Evolutionary conservation across 2,888 invertebrate species (phyloP).

Genomic region (Euproctis similis): DNA sequence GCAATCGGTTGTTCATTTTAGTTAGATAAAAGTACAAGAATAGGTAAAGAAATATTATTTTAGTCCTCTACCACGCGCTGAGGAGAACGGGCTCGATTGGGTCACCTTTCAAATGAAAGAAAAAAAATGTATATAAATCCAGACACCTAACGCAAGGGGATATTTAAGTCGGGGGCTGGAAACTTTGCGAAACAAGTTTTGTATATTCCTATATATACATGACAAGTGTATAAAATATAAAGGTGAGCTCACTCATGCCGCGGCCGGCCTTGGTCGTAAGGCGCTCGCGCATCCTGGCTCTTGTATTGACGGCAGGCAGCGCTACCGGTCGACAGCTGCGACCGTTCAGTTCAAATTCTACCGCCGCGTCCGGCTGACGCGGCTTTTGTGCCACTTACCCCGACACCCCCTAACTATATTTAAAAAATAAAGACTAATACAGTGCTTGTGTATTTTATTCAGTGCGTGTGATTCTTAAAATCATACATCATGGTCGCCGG

Average conservation of each 20-base stretch:
- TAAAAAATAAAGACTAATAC: constrained; percentile 24
- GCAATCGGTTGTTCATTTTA: no score
- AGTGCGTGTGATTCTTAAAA: constrained; percentile 47
- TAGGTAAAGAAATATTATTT: no score
- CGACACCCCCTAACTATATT: constrained; percentile 19
- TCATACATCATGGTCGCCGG: constrained; percentile 68
- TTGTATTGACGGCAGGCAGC: constrained; percentile 18
- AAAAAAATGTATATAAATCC: no score
- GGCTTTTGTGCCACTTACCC: constrained; percentile 46
- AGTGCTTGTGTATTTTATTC: constrained; percentile 52
- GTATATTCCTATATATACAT: no score
- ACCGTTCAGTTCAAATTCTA: constrained; percentile 66
- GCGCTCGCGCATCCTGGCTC: constrained; percentile 44
- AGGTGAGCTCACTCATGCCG: constrained; percentile 29
- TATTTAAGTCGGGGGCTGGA: no score
- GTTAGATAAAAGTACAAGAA: no score
- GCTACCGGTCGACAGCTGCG: constrained; percentile 32
- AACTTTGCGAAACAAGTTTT: no score
- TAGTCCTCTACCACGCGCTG: no score
- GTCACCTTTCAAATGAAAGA: no score
- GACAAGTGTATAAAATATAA: no score
- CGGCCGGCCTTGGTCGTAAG: constrained; percentile 39
- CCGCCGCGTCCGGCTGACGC: constrained; percentile 72
- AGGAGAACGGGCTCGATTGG: no score
- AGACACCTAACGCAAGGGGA: no score